phyloP scores from a whole-genome alignment of 1,140 invertebrate genomes.

The Cydia amplana region DNA sequence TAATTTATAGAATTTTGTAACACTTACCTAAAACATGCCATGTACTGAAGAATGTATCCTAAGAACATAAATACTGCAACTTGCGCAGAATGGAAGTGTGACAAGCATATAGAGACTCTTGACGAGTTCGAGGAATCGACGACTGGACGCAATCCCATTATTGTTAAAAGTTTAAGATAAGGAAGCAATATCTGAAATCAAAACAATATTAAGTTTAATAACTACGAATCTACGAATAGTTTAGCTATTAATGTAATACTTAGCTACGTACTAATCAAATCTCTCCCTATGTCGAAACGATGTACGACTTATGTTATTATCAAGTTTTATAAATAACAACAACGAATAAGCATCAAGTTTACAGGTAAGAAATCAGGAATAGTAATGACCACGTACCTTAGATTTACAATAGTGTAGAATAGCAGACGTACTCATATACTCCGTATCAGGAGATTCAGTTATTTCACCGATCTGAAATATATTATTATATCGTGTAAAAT shows the following conservation, averaged over 20 bases:
- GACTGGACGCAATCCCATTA: conserved; percentile 87
- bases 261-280: no score
- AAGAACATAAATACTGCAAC: conserved; percentile 83
- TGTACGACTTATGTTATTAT: no score
- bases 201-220: conserved; percentile 9
- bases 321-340: no score
- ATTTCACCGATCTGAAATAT: conserved; percentile 83
- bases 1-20: no score
- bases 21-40: conserved; percentile 86
- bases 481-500: neutral
- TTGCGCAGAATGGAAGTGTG: conserved; percentile 84
- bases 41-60: conserved; percentile 88
- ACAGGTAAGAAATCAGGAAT: neutral
- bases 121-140: conserved; percentile 81
- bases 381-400: conserved; percentile 76
- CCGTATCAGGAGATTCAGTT: conserved; percentile 82
- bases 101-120: conserved; percentile 80
- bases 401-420: conserved; percentile 88
- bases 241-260: no score
- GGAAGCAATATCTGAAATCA: conserved; percentile 84
- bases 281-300: no score
- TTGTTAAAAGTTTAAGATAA: conserved; percentile 85
- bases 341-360: no score
- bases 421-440: conserved; percentile 86
- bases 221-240: neutral